phyloP scores from a whole-genome alignment of 2,113 vertebrate species.

The Mesocricetus auratus region DNA sequence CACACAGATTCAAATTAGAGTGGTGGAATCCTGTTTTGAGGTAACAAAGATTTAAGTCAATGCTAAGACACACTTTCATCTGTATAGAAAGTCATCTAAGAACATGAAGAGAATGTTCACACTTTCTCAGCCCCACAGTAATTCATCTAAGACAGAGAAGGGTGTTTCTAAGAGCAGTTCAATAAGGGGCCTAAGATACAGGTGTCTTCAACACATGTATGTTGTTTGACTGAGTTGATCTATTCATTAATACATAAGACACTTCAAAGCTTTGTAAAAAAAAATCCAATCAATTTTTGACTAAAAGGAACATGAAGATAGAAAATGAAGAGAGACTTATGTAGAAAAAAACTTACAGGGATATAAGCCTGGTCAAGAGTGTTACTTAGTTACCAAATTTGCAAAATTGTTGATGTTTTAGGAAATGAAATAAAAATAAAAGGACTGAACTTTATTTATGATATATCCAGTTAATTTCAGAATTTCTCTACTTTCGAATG shows the following conservation, averaged over 20 bases:
- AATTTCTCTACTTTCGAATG: neutral
- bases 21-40: conserved; percentile 4
- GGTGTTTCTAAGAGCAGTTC: neutral
- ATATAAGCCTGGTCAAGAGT: neutral
- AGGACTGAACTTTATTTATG: neutral
- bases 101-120: conserved; percentile 6
- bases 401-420: neutral
- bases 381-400: neutral
- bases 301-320: neutral
- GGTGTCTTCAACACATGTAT: neutral
- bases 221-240: neutral
- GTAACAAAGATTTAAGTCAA: conserved; percentile 35
- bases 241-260: neutral
- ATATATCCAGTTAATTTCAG: neutral
- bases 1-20: neutral
- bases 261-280: neutral
- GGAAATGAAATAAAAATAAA: neutral
- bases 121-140: neutral
- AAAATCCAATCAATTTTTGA: neutral
- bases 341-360: neutral
- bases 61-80: neutral
- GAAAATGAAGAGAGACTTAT: neutral
- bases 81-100: conserved; percentile 3
- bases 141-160: conserved; percentile 21
- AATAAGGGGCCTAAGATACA: neutral